Percentiles rank a stretch among this genome's conserved stretches.
Conservation (phyloP, 2,888 invertebrate species). For the Eugnorisma glareosa region DNA sequence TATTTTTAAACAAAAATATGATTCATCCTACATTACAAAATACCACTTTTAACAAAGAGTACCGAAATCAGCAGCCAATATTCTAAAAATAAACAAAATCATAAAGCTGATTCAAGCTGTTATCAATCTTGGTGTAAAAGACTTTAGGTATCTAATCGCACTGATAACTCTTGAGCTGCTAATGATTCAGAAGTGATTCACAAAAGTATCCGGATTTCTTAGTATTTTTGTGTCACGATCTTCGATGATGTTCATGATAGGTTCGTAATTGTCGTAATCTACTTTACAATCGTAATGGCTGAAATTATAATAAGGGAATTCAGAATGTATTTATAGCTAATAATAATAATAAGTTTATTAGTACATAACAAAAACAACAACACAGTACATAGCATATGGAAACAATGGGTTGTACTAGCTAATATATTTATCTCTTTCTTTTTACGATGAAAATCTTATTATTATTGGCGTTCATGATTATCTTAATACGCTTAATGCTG, state of each 20-base stretch:
- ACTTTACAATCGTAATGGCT: not conserved
- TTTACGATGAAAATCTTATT: not conserved
- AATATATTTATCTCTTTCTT: not conserved
- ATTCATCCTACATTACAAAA: not conserved
- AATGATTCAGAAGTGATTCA: conserved; percentile 39
- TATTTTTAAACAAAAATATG: not conserved
- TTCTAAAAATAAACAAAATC: conserved; percentile 36
- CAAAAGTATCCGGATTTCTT: not conserved
- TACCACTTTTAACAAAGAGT: not conserved
- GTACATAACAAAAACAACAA: too few relatives aligned
- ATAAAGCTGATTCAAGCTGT: conserved; percentile 27
- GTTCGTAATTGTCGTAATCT: not conserved
- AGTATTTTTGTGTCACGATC: conserved; percentile 4
- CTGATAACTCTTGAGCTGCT: conserved; percentile 23
- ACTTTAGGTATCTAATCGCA: conserved; percentile 20
- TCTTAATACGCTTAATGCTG: not conserved
- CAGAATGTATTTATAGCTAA: not conserved
- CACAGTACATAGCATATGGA: too few relatives aligned
- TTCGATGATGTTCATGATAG: not conserved
- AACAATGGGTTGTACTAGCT: too few relatives aligned
- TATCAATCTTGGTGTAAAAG: conserved; percentile 26
- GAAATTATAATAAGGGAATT: not conserved
- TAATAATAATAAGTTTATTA: too few relatives aligned
- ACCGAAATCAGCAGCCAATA: not conserved
- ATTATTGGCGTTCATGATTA: not conserved